These are phyloP conservation scores for Physella acuta DNA, from an alignment of 1,140 invertebrate species.

Conservation along the genomic window DNA sequence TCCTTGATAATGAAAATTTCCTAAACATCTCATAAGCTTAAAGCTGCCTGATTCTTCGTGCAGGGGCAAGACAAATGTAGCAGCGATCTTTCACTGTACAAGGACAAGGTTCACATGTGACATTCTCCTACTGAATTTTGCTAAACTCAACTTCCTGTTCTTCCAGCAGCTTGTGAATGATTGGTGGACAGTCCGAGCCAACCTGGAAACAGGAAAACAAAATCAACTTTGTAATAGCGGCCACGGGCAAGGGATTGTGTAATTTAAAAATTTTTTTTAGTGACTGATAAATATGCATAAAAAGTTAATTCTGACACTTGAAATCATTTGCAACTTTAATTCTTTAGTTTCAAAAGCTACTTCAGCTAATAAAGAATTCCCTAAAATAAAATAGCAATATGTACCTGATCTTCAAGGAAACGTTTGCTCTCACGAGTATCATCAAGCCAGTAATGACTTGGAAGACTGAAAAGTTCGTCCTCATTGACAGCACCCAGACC, in stretches of 20 bases:
- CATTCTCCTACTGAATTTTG: background rate
- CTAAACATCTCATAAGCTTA: too few relatives aligned
- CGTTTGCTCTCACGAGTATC: slow-evolving; percentile 64
- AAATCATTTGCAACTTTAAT: too few relatives aligned
- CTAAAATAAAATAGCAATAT: too few relatives aligned
- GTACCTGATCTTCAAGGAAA: slow-evolving; percentile 43
- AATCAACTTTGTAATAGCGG: background rate
- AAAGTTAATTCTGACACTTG: too few relatives aligned
- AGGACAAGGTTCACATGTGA: background rate
- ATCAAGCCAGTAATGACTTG: slow-evolving; percentile 88
- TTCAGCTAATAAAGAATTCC: too few relatives aligned
- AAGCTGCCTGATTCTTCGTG: background rate
- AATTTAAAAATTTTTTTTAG: too few relatives aligned
- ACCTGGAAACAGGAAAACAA: slow-evolving; percentile 2
- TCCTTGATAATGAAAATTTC: too few relatives aligned
- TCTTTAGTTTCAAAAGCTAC: too few relatives aligned
- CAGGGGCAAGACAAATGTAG: slow-evolving; percentile 1
- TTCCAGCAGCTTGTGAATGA: slow-evolving; percentile 6
- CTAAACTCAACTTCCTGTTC: slow-evolving; percentile 6
- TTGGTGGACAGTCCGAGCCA: slow-evolving; percentile 7
- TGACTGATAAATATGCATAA: too few relatives aligned
- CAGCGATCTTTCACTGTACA: background rate
- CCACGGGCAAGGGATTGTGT: too few relatives aligned
- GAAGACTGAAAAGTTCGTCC: slow-evolving; percentile 82
- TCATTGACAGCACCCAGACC: slow-evolving; percentile 55